Evolutionary conservation across 2,113 vertebrate genomes (phyloP).

Genomic region (Origma solitaria): DNA sequence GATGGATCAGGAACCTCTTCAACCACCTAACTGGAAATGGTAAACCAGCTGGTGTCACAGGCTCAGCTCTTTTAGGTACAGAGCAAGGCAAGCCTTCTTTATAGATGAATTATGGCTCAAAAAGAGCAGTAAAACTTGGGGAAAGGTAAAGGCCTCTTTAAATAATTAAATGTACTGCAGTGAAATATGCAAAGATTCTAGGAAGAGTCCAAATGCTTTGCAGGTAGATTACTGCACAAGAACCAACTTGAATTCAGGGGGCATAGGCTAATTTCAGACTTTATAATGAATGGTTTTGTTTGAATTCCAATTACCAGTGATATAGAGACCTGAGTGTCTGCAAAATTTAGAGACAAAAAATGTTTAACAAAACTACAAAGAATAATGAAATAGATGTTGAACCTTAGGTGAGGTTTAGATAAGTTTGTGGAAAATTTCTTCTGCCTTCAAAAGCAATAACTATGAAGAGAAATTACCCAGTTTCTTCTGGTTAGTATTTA

Average conservation of each 20-base stretch:
- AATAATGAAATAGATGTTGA: neutral
- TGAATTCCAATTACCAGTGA: slow-evolving; percentile 36
- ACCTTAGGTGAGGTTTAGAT: neutral
- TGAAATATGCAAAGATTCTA: slow-evolving; percentile 47
- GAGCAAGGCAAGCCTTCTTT: neutral
- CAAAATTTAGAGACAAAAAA: neutral
- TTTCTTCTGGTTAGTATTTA: neutral
- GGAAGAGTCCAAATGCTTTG: slow-evolving; percentile 28
- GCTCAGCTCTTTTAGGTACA: neutral
- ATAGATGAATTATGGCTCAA: neutral
- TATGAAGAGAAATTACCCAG: neutral
- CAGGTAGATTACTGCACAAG: slow-evolving; percentile 36
- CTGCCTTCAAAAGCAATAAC: neutral
- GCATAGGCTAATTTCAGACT: slow-evolving; percentile 39
- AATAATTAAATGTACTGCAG: slow-evolving; percentile 46
- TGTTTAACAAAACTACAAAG: neutral
- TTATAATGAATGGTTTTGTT: slow-evolving; percentile 35
- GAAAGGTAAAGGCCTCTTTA: slow-evolving; percentile 39
- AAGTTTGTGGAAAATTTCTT: neutral
- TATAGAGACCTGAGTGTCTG: neutral
- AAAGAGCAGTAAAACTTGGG: neutral
- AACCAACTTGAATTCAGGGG: slow-evolving; percentile 38
- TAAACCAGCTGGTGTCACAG: neutral
- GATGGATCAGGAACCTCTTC: neutral
- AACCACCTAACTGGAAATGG: neutral